phyloP scores from a whole-genome alignment of 2,888 invertebrate species.

The Leptinotarsa peninsularis region DNA sequence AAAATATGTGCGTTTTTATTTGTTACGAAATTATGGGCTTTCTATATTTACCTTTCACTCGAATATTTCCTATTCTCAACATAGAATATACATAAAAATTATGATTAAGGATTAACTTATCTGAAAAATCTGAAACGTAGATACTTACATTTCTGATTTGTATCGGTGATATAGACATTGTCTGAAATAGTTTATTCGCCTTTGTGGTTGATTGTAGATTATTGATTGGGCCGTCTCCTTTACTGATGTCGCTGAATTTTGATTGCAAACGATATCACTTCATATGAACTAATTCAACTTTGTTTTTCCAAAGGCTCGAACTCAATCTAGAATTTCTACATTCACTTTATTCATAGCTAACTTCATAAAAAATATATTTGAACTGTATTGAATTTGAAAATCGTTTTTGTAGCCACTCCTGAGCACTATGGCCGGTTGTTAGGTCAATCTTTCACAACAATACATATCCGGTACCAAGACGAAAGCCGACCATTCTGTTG shows the following conservation, averaged over 20 bases:
- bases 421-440: slow-evolving; percentile 8
- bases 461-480: neutral
- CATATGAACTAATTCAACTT: no score
- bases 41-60: neutral
- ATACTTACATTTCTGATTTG: slow-evolving; percentile 1
- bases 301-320: no score
- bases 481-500: neutral
- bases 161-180: slow-evolving; percentile 3
- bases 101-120: neutral
- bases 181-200: neutral
- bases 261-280: neutral
- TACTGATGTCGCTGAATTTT: neutral
- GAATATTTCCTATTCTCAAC: no score
- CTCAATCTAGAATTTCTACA: no score
- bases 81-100: neutral
- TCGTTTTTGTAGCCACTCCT: slow-evolving; percentile 1
- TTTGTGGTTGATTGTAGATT: neutral
- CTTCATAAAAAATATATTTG: no score
- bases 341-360: no score
- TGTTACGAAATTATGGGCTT: neutral
- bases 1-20: neutral
- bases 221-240: neutral
- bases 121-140: neutral
- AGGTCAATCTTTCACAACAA: slow-evolving; percentile 26
- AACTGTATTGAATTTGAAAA: neutral